phyloP scores from a whole-genome alignment of 2,888 invertebrate genomes.

The Serripes groenlandicus region DNA sequence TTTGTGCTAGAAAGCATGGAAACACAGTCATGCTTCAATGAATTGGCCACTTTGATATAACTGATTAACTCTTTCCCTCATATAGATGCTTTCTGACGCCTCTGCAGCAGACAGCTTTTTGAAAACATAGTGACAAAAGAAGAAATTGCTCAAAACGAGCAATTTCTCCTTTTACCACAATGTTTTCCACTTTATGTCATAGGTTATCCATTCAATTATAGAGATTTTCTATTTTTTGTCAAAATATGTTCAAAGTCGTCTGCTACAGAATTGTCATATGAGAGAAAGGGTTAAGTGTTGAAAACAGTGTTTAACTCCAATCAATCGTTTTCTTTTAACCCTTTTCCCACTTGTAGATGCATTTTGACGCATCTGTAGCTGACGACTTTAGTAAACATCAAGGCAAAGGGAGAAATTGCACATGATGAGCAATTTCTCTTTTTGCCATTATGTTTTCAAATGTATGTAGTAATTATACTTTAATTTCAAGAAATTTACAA shows the following conservation, averaged over 20 bases:
- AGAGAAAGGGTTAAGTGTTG: background rate
- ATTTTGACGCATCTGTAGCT: background rate
- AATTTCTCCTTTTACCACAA: constrained; percentile 12
- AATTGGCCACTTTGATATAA: too few relatives aligned
- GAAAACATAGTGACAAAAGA: background rate
- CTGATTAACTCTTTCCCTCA: too few relatives aligned
- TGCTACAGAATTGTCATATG: background rate
- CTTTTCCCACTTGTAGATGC: too few relatives aligned
- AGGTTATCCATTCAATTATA: too few relatives aligned
- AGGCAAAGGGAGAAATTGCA: background rate
- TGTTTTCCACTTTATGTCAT: too few relatives aligned
- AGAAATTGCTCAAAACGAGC: background rate
- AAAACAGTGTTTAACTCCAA: background rate
- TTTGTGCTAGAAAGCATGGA: too few relatives aligned
- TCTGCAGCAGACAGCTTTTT: too few relatives aligned
- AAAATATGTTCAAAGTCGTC: too few relatives aligned
- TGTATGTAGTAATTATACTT: background rate
- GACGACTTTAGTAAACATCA: background rate
- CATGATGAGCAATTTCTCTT: background rate
- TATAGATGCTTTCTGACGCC: too few relatives aligned
- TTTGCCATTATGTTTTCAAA: background rate
- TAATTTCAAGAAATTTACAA: background rate
- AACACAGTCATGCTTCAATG: too few relatives aligned
- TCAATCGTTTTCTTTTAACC: too few relatives aligned
- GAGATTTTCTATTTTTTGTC: too few relatives aligned